These are phyloP conservation scores for Cavia aperea DNA, from an alignment of 2,113 vertebrate species.

Conservation along the genomic window DNA sequence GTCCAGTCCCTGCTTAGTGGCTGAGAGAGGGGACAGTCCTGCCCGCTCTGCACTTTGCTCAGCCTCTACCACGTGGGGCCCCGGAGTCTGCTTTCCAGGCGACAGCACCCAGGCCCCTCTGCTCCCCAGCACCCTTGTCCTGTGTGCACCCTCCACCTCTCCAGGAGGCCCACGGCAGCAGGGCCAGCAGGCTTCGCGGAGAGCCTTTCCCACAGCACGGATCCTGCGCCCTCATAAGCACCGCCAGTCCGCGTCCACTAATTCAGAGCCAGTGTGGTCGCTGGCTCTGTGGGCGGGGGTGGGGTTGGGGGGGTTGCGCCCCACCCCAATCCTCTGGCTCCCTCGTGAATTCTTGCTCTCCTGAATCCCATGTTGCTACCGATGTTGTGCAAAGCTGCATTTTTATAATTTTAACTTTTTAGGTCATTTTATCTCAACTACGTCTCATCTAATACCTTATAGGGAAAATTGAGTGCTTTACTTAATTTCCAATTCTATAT, in stretches of 20 bases:
- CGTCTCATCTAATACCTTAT: background rate
- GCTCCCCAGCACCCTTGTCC: background rate
- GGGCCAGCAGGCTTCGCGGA: background rate
- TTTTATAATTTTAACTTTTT: background rate
- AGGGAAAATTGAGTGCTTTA: background rate
- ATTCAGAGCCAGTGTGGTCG: background rate
- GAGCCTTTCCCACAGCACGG: too few species aligned
- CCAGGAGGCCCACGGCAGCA: background rate
- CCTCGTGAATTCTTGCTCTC: background rate
- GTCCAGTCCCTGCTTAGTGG: too few species aligned
- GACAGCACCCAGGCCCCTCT: background rate
- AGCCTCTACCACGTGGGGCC: rapidly evolving
- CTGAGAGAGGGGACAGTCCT: too few species aligned
- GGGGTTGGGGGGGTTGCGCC: rapidly evolving
- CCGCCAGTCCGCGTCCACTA: background rate
- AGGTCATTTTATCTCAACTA: background rate
- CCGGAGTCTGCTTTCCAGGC: rapidly evolving
- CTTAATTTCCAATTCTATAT: background rate
- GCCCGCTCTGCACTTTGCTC: too few species aligned
- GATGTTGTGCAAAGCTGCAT: background rate
- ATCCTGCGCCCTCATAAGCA: background rate
- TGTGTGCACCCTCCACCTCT: background rate
- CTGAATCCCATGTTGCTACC: background rate
- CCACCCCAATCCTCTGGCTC: background rate
- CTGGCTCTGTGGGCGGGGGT: too few species aligned